phyloP scores from a whole-genome alignment of 2,113 vertebrate genomes.

The Colaptes auratus region DNA sequence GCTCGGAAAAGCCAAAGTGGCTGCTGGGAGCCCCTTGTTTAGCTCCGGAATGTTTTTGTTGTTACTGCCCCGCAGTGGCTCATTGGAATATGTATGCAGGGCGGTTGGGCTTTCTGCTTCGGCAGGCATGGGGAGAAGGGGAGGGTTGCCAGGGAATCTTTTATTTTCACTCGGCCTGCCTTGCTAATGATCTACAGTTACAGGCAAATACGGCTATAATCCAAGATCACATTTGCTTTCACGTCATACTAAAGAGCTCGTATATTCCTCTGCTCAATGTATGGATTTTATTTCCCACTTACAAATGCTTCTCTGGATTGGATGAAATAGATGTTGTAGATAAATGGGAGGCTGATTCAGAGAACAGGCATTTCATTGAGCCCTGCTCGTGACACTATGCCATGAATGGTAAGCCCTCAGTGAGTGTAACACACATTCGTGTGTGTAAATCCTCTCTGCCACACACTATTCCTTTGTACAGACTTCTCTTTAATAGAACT shows the following conservation, averaged over 20 bases:
- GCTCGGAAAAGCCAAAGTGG: slow-evolving; percentile 7
- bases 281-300: slow-evolving; percentile 46
- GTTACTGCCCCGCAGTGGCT: slow-evolving; percentile 74
- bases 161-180: slow-evolving; percentile 39
- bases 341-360: slow-evolving; percentile 47
- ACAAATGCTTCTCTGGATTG: slow-evolving; percentile 35
- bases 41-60: slow-evolving; percentile 69
- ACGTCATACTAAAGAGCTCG: slow-evolving; percentile 38
- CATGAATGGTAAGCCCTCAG: slow-evolving; percentile 51
- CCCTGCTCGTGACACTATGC: slow-evolving; percentile 20
- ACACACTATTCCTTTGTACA: neutral
- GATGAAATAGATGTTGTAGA: slow-evolving; percentile 24
- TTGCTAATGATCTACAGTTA: slow-evolving; percentile 64
- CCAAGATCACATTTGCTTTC: slow-evolving; percentile 49
- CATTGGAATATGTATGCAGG: slow-evolving; percentile 67
- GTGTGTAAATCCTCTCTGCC: slow-evolving; percentile 6
- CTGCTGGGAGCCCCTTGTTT: slow-evolving; percentile 44
- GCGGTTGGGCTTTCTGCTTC: slow-evolving; percentile 34
- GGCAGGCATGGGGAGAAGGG: slow-evolving; percentile 41
- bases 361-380: slow-evolving; percentile 61
- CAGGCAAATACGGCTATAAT: slow-evolving; percentile 26
- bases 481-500: neutral
- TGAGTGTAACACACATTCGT: slow-evolving; percentile 20
- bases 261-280: slow-evolving; percentile 3
- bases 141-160: slow-evolving; percentile 42